Percentiles rank a stretch among this genome's conserved stretches.
Conservation (phyloP, 2,888 invertebrate genomes). For the Sylvicola fuscatus region DNA sequence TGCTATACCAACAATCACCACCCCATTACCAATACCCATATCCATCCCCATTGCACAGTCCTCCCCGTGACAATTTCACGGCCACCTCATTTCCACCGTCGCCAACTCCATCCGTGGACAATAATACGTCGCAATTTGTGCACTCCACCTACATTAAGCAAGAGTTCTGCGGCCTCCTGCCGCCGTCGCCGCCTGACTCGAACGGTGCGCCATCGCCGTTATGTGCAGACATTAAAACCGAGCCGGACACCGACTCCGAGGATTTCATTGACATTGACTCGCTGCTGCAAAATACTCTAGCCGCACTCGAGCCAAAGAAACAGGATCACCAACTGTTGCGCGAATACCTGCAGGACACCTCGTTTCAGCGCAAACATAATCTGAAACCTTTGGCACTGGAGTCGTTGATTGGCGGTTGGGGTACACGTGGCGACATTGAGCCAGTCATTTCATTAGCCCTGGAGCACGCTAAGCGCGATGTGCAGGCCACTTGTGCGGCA, state of each 20-base stretch:
- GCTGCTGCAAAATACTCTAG: conserved; percentile 13
- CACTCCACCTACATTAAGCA: conserved; percentile 22
- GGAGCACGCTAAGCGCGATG: conserved; percentile 69
- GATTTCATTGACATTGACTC: conserved; percentile 19
- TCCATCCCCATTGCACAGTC: conserved; percentile 18
- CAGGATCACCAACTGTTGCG: conserved; percentile 55
- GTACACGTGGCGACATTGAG: conserved; percentile 55
- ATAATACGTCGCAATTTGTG: conserved; percentile 4
- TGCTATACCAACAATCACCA: conserved; percentile 10
- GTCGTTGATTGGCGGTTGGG: conserved; percentile 31
- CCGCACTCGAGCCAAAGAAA: conserved; percentile 8
- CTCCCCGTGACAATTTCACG: conserved; percentile 19
- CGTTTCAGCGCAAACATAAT: conserved; percentile 68
- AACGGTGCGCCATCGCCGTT: conserved; percentile 32
- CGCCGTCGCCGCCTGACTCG: conserved; percentile 37
- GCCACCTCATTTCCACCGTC: conserved; percentile 11
- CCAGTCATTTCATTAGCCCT: conserved; percentile 68
- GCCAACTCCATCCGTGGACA: conserved; percentile 21
- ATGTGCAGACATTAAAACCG: conserved; percentile 21
- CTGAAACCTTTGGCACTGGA: conserved; percentile 55
- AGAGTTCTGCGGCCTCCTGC: conserved; percentile 30
- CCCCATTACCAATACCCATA: conserved; percentile 10
- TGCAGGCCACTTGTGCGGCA: conserved; percentile 63
- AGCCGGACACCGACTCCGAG: conserved; percentile 23
- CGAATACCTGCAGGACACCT: conserved; percentile 64